Base-by-base conservation (phyloP, 2,888 invertebrate species). In the Galerucella pusilla region DNA sequence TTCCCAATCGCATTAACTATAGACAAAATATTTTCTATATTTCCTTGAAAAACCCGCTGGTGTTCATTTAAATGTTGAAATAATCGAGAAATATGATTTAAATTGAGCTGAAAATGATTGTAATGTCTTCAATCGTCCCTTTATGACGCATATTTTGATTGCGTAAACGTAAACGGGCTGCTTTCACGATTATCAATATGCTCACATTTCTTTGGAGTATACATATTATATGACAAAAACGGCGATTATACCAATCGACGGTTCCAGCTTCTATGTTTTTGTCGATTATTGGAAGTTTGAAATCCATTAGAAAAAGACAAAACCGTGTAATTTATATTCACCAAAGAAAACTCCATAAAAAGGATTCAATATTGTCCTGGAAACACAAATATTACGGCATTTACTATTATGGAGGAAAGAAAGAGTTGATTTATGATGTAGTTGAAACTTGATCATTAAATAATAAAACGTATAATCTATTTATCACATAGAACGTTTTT, bases 331-430 rank as follows among this genome's bases (percentile, higher is more conserved):
- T 71, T 71, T 71, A 64, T 71, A 71, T 71, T 71, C 71, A 4
- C 10, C 16, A 35, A 52, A 46, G 49, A 42, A 42, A 35, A 54
- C 54, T 52, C 28, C 16, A 64, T 71, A 71, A 71, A 64, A 64
- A 71, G n/a, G 54, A 64, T 71, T 64, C 71, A 71, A 71, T 64
- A 71, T 70, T 70, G 70, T 70, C 61, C 61, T 49, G 49, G 61
- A 70, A 70, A 70, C 70, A 52, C 45, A 42, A 70, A 49, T 70
- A 70, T 61, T 63, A 49, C 46, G 7, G 35, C 35, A 35, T 6
- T 35, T 59, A 60, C 59, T 68, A 46, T n/a, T 28, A 46, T 46
- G 28, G n/a, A 11, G 63, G n/a, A 35, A 52, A 60, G 63, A 63
- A 61, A 61, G 20, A 9, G 60, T 70, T 63, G 70, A 60, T 60